phyloP scores from a whole-genome alignment of 2,113 vertebrate genomes.

The Nothobranchius kuhntae region DNA sequence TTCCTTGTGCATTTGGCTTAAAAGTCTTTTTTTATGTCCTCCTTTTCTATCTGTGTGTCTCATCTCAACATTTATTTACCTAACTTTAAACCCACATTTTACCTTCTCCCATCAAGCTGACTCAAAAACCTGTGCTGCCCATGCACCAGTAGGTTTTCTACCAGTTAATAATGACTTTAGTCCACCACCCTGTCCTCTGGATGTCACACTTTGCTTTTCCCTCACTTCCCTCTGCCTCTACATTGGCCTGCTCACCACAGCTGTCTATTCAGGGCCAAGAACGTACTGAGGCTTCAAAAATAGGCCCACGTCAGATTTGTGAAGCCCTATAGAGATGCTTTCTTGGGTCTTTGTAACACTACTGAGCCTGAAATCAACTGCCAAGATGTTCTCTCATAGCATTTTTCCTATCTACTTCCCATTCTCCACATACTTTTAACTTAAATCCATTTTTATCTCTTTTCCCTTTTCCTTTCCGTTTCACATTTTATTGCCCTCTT shows the following conservation, averaged over 20 bases:
- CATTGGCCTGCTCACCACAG: slow-evolving; percentile 15
- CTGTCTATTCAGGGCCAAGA: slow-evolving; percentile 34
- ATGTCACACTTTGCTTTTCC: slow-evolving; percentile 33
- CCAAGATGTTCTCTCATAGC: slow-evolving; percentile 50
- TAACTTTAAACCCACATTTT: slow-evolving; percentile 16
- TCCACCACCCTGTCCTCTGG: slow-evolving; percentile 5
- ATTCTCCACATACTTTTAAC: slow-evolving; percentile 33
- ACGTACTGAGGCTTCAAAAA: slow-evolving; percentile 80
- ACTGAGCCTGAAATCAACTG: slow-evolving; percentile 86
- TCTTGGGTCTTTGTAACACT: slow-evolving; percentile 81
- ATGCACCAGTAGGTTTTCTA: slow-evolving; percentile 21
- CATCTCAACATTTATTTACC: slow-evolving; percentile 14
- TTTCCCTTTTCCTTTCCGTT: slow-evolving; percentile 41
- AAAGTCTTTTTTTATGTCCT: slow-evolving; percentile 16
- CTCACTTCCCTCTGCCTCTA: slow-evolving; percentile 20
- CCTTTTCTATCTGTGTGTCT: slow-evolving; percentile 2
- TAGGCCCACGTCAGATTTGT: slow-evolving; percentile 77
- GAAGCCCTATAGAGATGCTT: slow-evolving; percentile 75
- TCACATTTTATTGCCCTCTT: slow-evolving; percentile 42
- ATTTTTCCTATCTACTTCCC: slow-evolving; percentile 33
- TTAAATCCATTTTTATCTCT: slow-evolving; percentile 68
- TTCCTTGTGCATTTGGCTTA: slow-evolving; percentile 16
- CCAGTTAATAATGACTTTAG: slow-evolving; percentile 32
- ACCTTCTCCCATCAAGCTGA: slow-evolving; percentile 5
- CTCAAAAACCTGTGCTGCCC: slow-evolving; percentile 18